Conservation (phyloP, 2,888 invertebrate genomes). For the Phyllotreta striolata region DNA sequence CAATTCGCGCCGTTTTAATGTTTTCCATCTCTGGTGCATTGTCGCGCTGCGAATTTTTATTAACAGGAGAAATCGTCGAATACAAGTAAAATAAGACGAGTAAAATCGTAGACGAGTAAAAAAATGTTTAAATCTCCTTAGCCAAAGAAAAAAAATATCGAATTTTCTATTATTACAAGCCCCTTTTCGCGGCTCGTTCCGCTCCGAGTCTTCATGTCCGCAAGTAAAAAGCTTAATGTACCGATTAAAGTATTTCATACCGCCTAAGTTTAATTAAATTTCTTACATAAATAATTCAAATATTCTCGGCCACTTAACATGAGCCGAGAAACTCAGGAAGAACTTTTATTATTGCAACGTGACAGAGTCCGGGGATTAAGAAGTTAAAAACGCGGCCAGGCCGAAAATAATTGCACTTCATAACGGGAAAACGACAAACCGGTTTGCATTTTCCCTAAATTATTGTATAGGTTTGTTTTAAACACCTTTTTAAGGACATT, state of each 20-base stretch:
- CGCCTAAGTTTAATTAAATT: conserved; percentile 52
- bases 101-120: no score
- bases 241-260: conserved; percentile 49
- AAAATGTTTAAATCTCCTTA: no score
- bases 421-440: conserved; percentile 8
- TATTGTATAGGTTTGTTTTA: no score
- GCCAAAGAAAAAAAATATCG: no score
- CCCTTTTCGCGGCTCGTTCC: neutral
- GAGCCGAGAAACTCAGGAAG: conserved; percentile 34
- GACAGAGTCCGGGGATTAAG: conserved; percentile 27
- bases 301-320: conserved; percentile 43
- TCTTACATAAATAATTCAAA: conserved; percentile 52
- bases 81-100: no score
- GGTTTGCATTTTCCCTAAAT: conserved; percentile 2
- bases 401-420: conserved; percentile 16
- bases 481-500: no score
- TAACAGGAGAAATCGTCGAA: neutral
- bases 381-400: conserved; percentile 19
- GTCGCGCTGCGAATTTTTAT: conserved; percentile 1
- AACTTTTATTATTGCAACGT: conserved; percentile 30
- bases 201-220: conserved; percentile 1
- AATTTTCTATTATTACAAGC: neutral
- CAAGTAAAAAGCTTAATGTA: conserved; percentile 48
- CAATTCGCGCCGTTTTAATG: conserved; percentile 38
- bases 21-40: conserved; percentile 26